Base-by-base conservation (phyloP, 2,888 invertebrate genomes). In the Nipponacmea schrenckii region DNA sequence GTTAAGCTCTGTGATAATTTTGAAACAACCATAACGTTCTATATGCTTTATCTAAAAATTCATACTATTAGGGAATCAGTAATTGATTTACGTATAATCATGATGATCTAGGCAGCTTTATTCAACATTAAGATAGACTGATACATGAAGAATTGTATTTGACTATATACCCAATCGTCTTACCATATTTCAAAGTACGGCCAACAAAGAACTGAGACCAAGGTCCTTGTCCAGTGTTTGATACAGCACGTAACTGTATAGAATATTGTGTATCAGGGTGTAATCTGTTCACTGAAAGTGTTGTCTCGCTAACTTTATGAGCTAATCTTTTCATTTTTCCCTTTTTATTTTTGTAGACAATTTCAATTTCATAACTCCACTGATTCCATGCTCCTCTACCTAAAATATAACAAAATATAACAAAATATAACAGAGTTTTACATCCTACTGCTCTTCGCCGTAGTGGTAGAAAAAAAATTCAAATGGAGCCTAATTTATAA, bases 171-270 rank as follows among this genome's bases (percentile, higher is more conserved):
- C 5, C 3, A 7, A 39, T 5, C 8, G 10, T 39, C 39, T 39
- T 76, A 85, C 88, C 86, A 75, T 78, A 65, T 74, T 81, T 80
- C 2, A 90, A 79, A 4, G 90, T 95, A 84, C 91, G 92, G 0
- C 94, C 94, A 20, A 91, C 90, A 84, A 95, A 95, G 10, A 92
- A 91, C 0, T 94, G 93, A 92, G 89, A 88, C 89, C 94, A 95
- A 0, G 95, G 95, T 26, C 96, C 95, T 64, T 84, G 91, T 1
- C 94, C 95, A 0, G 93, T 92, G 71, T 90, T 90, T 0, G 94
- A 94, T 72, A 93, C 93, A 1, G 95, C 95, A 4, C 94, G 93
- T 0, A 95, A 94, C 88, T 93, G 93, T 62, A 96, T 92, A 17
- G 92, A 90, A 84, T 96, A 96, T 77, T 93, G 92, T 10, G 94